A percentile compares a stretch with the other conserved stretches of the same genome.
Conservation (phyloP, 2,888 invertebrate species). For the Mantis religiosa region DNA sequence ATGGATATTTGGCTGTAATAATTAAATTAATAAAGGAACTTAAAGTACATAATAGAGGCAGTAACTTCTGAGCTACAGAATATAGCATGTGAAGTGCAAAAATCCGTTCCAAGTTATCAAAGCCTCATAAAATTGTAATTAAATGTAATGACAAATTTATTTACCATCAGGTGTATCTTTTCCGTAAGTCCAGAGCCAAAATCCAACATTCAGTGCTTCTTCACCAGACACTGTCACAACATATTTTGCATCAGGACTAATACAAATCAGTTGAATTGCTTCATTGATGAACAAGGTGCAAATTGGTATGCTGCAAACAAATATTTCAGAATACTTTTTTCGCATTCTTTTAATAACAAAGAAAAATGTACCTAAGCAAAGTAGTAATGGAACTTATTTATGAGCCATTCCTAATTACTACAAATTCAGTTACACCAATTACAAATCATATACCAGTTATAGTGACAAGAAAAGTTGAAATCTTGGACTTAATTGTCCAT, state of each 20-base stretch:
- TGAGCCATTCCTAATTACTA: too few species aligned
- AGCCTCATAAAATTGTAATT: not conserved
- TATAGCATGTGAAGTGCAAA: too few species aligned
- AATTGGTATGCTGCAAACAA: constrained; percentile 45
- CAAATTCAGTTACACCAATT: too few species aligned
- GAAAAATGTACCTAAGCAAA: too few species aligned
- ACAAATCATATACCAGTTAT: too few species aligned
- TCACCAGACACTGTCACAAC: constrained; percentile 53
- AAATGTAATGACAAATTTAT: not conserved
- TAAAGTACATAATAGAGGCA: too few species aligned
- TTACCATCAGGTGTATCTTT: constrained; percentile 53
- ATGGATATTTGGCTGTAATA: too few species aligned
- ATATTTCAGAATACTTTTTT: not conserved
- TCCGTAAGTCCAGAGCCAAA: constrained; percentile 62
- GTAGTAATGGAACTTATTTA: too few species aligned
- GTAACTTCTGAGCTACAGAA: too few species aligned
- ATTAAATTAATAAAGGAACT: too few species aligned
- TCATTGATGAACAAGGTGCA: constrained; percentile 47
- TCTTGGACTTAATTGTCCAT: too few species aligned
- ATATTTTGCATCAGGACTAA: constrained; percentile 57
- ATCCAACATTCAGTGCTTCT: constrained; percentile 47
- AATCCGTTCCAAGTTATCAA: not conserved
- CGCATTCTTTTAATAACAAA: not conserved
- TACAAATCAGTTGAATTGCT: constrained; percentile 43
- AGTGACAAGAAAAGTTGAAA: too few species aligned